Evolutionary conservation across 1,140 invertebrate species (phyloP), one percentile per base, ranked within the genome.

Genomic region (Cheumatopsyche charites): DNA sequence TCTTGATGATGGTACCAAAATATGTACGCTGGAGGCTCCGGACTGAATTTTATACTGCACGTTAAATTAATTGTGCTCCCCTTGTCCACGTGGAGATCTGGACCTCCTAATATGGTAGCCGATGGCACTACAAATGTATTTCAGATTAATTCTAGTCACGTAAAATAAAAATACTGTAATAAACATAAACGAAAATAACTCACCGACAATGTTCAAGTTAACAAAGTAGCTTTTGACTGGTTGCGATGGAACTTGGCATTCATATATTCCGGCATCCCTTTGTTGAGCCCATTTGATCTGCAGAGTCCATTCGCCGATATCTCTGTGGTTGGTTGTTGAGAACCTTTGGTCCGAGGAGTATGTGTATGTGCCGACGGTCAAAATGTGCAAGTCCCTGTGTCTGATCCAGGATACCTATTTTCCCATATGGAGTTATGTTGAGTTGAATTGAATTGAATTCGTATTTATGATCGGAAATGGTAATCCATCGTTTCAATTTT

Each of bases 1-100:
- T 92, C 89, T 78, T 95, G 92, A 81, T 94, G 91, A 86, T 95
- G 94, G 86, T 96, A 95, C 94, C 94, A 96, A 83, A 96, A 96
- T 80, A 96, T 94, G 85, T 92, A 95, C 76, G 92, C 92, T 76
- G 93, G 93, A 63, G 93, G 92, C 80, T 94, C 93, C 36, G 92
- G 93, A 78, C 92, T 94, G 86, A 93, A 94, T 84, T 91, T 91
- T 77, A 96, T 94, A 78, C 92, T 89, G 84, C 94, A 96, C 75
- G 94, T 96, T 78, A 96, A 86, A 86, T 96, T 95, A 83, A 96
- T 94, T 80, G 93, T 87, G 82, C 90, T 91, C 58, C 94, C 94
- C 79, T 92, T 93, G 82, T 94, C 93, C 73, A 96, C 92, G 84
- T 95, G 93, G 75, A 96, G 86, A 82, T 95, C 93, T 15, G 93